Conservation (phyloP, 2,113 vertebrate species). For the Halichoeres trimaculatus region DNA sequence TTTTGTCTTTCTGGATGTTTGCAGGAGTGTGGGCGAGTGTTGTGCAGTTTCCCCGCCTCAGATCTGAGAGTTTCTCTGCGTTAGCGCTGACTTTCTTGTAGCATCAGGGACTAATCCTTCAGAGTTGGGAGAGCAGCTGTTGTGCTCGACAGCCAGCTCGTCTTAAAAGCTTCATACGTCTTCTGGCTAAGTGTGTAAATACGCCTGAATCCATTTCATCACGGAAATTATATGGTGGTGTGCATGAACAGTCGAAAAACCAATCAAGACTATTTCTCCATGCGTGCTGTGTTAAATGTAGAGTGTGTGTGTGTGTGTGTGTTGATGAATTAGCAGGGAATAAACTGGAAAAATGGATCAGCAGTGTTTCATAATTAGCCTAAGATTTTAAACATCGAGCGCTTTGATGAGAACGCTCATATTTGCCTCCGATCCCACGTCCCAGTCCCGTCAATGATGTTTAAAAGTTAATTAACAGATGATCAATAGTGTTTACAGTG, state of each 20-base stretch:
- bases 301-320: not conserved
- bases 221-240: not conserved
- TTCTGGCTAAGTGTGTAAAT: conserved; percentile 21
- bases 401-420: conserved; percentile 69
- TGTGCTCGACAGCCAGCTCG: not conserved
- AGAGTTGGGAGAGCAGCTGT: conserved; percentile 38
- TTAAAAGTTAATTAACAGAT: conserved; percentile 85
- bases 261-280: conserved; percentile 14
- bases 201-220: conserved; percentile 31
- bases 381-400: conserved; percentile 54
- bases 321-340: conserved; percentile 17
- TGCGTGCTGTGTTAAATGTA: not conserved
- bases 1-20: conserved; percentile 8
- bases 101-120: conserved; percentile 48
- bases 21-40: not conserved
- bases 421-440: conserved; percentile 70
- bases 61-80: conserved; percentile 7
- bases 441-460: conserved; percentile 76
- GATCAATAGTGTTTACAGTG: conserved; percentile 87
- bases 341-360: conserved; percentile 34
- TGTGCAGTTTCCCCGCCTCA: conserved; percentile 9
- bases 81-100: conserved; percentile 25
- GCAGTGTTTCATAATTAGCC: conserved; percentile 64
- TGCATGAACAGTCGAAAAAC: conserved; percentile 11
- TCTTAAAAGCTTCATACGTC: conserved; percentile 37